A percentile compares a stretch with the other conserved stretches of the same genome.
Evolutionary conservation across 2,888 invertebrate species (phyloP).

Genomic region (Sympetrum striolatum): DNA sequence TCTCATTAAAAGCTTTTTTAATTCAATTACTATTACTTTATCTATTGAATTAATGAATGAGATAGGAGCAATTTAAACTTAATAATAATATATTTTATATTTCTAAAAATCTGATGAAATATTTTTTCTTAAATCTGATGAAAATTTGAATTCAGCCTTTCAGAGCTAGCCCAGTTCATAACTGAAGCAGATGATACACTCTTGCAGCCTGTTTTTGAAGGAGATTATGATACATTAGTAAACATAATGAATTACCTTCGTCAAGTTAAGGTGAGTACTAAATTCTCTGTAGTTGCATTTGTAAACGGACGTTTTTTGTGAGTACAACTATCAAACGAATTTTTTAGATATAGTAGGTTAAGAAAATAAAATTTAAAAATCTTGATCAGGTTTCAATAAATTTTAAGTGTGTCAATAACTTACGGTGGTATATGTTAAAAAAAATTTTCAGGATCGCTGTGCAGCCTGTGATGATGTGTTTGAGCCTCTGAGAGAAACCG

Average conservation of each 20-base stretch:
- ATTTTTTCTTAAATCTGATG: neutral
- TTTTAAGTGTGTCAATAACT: too few relatives aligned
- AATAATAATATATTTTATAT: neutral
- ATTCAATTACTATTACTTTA: too few relatives aligned
- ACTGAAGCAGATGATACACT: slow-evolving; percentile 75
- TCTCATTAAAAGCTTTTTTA: too few relatives aligned
- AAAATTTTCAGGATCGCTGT: neutral
- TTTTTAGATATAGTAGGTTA: neutral
- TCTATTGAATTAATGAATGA: too few relatives aligned
- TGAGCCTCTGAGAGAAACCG: slow-evolving; percentile 84
- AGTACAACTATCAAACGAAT: neutral
- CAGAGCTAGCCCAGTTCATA: slow-evolving; percentile 80
- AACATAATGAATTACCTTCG: slow-evolving; percentile 83
- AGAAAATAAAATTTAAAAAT: neutral
- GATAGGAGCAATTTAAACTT: too few relatives aligned
- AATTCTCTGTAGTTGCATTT: neutral
- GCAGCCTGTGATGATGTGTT: slow-evolving; percentile 79
- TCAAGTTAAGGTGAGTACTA: slow-evolving; percentile 56
- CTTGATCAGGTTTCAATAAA: too few relatives aligned
- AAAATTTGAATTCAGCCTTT: slow-evolving; percentile 64
- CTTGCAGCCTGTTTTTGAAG: slow-evolving; percentile 75
- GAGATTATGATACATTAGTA: slow-evolving; percentile 85
- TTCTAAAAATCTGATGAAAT: neutral
- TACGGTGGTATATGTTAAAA: too few relatives aligned
- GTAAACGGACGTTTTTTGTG: neutral